Evolutionary conservation across 2,797 vertebrate species (phyloP).

Genomic region (Chelidonichthys spinosus): DNA sequence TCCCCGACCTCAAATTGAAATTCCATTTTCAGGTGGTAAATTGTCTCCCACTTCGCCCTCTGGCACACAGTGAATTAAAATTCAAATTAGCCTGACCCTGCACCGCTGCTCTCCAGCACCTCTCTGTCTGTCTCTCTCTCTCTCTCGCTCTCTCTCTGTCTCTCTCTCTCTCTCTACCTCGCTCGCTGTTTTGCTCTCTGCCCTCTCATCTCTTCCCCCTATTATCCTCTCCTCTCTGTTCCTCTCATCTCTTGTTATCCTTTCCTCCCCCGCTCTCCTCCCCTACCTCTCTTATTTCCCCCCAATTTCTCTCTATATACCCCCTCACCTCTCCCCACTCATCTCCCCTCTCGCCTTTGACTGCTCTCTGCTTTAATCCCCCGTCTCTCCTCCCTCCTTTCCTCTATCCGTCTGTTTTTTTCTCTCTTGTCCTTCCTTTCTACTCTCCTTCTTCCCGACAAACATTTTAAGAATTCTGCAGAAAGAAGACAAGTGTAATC

Average conservation of each 20-base stretch:
- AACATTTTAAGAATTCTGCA: constrained; percentile 11
- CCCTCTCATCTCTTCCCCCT: constrained; percentile 76
- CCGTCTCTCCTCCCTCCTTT: constrained; percentile 17
- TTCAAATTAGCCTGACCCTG: constrained; percentile 85
- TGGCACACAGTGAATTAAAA: constrained; percentile 86
- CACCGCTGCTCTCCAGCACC: constrained; percentile 75
- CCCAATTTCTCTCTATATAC: constrained; percentile 48
- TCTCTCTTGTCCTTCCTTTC: neutral
- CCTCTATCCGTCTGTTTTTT: constrained; percentile 6
- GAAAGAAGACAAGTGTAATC: neutral
- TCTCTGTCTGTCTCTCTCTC: constrained; percentile 64
- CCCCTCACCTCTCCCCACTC: constrained; percentile 19
- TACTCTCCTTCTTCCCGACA: constrained; percentile 7
- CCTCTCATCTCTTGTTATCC: constrained; percentile 76
- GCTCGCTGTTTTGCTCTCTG: constrained; percentile 69
- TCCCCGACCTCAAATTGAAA: constrained; percentile 85
- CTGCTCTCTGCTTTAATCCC: constrained; percentile 39
- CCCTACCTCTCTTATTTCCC: constrained; percentile 49
- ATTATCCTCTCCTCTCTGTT: constrained; percentile 75
- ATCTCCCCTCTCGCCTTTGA: constrained; percentile 44
- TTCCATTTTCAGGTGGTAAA: constrained; percentile 86
- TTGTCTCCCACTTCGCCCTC: constrained; percentile 85
- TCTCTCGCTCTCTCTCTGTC: constrained; percentile 52
- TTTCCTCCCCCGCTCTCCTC: constrained; percentile 56
- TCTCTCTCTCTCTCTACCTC: constrained; percentile 61